Evolutionary conservation across 2,888 invertebrate genomes (phyloP).

Genomic region (Sericinus montela): DNA sequence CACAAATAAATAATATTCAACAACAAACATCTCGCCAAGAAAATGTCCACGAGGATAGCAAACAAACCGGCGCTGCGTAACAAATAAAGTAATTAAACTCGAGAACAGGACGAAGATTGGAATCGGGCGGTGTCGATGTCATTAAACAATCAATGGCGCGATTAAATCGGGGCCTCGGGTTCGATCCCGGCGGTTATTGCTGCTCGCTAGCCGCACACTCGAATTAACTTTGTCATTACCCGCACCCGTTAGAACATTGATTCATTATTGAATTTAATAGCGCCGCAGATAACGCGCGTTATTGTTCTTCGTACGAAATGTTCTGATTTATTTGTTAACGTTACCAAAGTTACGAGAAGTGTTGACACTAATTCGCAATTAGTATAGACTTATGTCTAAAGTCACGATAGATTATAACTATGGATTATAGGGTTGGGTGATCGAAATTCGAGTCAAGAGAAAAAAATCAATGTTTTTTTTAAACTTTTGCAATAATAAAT

Average conservation of each 20-base stretch:
- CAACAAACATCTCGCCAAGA: constrained; percentile 1
- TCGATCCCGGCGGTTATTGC: constrained; percentile 36
- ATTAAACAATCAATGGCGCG: constrained; percentile 41
- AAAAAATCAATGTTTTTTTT: too few species aligned
- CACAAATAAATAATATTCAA: too few species aligned
- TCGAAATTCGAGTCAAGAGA: too few species aligned
- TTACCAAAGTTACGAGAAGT: neutral
- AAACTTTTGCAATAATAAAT: too few species aligned
- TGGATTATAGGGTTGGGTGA: too few species aligned
- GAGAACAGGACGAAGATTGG: constrained; percentile 27
- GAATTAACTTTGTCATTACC: constrained; percentile 32
- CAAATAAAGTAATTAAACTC: constrained; percentile 35
- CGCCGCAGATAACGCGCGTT: constrained; percentile 15
- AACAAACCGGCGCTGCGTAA: constrained; percentile 16
- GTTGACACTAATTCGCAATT: too few species aligned
- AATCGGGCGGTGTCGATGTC: constrained; percentile 28
- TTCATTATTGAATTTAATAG: constrained; percentile 41
- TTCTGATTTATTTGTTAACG: constrained; percentile 11
- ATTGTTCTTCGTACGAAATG: constrained; percentile 5
- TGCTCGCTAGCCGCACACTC: constrained; percentile 21
- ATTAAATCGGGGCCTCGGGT: constrained; percentile 31
- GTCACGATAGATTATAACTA: too few species aligned
- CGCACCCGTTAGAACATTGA: constrained; percentile 32
- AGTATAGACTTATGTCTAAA: too few species aligned
- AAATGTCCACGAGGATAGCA: neutral